Conservation (phyloP, 2,113 vertebrate genomes). For the Dunckerocampus dactyliophorus region DNA sequence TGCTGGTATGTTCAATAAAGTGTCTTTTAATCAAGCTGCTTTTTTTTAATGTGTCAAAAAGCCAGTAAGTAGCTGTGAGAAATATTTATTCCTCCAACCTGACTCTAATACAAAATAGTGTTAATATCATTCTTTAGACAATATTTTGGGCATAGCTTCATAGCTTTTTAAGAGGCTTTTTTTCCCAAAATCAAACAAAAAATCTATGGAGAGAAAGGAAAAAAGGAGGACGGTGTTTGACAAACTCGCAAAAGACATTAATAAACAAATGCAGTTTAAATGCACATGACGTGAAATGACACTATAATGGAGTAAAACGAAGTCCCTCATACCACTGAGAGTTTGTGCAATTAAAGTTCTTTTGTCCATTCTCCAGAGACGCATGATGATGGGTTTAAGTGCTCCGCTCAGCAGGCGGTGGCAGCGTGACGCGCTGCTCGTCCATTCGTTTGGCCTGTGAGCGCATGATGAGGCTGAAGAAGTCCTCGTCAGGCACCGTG, state of each 20-base stretch:
- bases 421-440: constrained; percentile 88
- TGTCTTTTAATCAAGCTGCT: constrained; percentile 55
- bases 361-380: no score
- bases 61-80: constrained; percentile 9
- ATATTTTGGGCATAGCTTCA: no score
- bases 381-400: constrained; percentile 15
- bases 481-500: constrained; percentile 94
- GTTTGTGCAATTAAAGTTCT: constrained; percentile 21
- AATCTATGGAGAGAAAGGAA: constrained; percentile 11
- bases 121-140: constrained; percentile 43
- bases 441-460: constrained; percentile 96
- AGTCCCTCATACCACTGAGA: constrained; percentile 38
- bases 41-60: background rate
- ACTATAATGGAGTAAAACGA: constrained; percentile 31
- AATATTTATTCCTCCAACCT: constrained; percentile 53
- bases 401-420: constrained; percentile 59
- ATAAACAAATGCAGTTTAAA: constrained; percentile 55
- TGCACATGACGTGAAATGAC: constrained; percentile 38
- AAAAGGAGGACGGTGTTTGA: constrained; percentile 29
- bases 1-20: constrained; percentile 65
- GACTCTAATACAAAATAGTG: constrained; percentile 49
- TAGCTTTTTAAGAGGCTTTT: no score
- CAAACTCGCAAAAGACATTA: constrained; percentile 16
- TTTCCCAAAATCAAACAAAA: constrained; percentile 12
- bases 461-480: constrained; percentile 94